Evolutionary conservation across 2,113 vertebrate species (phyloP).

Genomic region (Triplophysa siluroides): DNA sequence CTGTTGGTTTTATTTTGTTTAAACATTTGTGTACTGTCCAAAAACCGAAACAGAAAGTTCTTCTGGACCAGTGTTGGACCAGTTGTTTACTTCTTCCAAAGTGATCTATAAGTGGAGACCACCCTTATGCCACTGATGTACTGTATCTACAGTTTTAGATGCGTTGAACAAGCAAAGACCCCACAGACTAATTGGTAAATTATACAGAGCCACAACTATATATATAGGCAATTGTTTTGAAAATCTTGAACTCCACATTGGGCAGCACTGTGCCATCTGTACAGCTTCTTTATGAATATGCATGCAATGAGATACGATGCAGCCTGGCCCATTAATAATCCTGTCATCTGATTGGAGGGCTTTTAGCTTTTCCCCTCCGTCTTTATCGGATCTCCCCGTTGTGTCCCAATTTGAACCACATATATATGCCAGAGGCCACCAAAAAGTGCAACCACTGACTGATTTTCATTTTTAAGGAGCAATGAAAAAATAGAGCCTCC

Average conservation of each 20-base stretch:
- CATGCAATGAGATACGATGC: constrained; percentile 90
- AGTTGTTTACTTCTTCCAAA: no score
- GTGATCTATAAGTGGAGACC: no score
- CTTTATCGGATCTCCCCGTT: neutral
- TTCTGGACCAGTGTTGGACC: no score
- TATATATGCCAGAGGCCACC: neutral
- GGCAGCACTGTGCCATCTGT: constrained; percentile 83
- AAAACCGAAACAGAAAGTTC: no score
- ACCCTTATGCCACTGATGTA: no score
- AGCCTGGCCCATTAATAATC: constrained; percentile 94
- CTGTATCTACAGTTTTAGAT: neutral
- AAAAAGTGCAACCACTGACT: neutral
- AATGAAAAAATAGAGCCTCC: constrained; percentile 63
- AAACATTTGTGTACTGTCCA: no score
- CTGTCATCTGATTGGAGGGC: constrained; percentile 89
- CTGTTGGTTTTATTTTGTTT: no score
- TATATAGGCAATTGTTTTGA: constrained; percentile 52
- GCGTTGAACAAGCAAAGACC: neutral
- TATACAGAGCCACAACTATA: constrained; percentile 5
- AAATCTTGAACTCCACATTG: constrained; percentile 66
- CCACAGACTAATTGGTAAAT: neutral
- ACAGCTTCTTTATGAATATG: constrained; percentile 90
- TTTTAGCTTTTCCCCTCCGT: constrained; percentile 68
- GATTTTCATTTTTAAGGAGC: constrained; percentile 45
- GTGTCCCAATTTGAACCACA: constrained; percentile 6